Evolutionary conservation across 2,888 invertebrate species (phyloP).

Genomic region (Oasisia sp.): DNA sequence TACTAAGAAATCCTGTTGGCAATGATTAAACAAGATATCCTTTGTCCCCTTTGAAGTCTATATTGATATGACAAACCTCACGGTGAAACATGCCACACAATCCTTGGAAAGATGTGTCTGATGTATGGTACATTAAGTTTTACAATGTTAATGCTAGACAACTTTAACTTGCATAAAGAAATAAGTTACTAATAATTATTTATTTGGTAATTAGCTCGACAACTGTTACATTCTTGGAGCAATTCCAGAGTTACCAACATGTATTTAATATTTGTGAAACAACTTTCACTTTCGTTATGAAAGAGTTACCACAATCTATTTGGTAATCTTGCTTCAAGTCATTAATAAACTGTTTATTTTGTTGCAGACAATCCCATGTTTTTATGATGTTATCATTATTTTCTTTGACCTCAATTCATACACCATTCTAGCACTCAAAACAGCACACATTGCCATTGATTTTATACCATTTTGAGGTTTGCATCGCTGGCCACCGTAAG

Average conservation of each 20-base stretch:
- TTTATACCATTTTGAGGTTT: neutral
- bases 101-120: neutral
- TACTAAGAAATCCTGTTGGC: neutral
- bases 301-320: neutral
- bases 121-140: neutral
- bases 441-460: neutral
- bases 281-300: neutral
- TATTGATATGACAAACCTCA: neutral
- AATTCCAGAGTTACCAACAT: neutral
- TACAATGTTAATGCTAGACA: neutral
- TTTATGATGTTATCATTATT: neutral
- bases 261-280: neutral
- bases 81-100: neutral
- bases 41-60: neutral
- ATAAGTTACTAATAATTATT: neutral
- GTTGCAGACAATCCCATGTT: neutral
- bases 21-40: neutral
- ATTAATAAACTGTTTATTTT: neutral
- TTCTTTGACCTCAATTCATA: neutral
- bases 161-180: neutral
- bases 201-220: neutral
- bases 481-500: neutral
- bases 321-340: neutral
- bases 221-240: neutral
- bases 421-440: neutral